Percentiles rank a stretch among this genome's conserved stretches.
Conservation (phyloP, 2,797 vertebrate species). For the Scolopax bukidnonensis region DNA sequence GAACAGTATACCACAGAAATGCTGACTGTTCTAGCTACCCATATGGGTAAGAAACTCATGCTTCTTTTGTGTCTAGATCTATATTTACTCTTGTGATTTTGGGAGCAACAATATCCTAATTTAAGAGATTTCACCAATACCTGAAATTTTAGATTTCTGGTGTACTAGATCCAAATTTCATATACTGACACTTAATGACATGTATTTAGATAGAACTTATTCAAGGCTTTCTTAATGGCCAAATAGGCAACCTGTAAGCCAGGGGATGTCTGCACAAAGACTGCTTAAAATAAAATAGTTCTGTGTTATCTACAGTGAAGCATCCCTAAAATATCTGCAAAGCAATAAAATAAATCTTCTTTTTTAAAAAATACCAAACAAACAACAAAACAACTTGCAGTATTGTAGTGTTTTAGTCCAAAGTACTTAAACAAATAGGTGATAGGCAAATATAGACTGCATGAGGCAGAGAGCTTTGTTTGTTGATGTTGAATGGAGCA, state of each 20-base stretch:
- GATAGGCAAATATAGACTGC: background rate
- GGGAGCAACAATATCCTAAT: background rate
- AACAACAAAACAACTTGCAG: background rate
- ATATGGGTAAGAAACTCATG: background rate
- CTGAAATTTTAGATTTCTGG: background rate
- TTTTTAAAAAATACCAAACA: background rate
- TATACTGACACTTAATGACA: background rate
- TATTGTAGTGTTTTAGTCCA: background rate
- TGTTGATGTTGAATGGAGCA: background rate
- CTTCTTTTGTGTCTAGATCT: background rate
- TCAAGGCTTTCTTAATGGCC: background rate
- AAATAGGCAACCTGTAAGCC: background rate
- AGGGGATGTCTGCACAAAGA: background rate
- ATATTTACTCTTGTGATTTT: background rate
- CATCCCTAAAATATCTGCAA: background rate
- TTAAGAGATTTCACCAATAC: background rate
- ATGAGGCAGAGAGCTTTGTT: background rate
- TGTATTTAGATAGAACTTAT: background rate
- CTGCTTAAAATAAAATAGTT: background rate
- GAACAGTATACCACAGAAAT: background rate
- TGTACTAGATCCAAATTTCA: background rate
- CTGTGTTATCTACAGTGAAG: background rate
- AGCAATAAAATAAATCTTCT: background rate
- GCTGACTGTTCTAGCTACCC: rapidly evolving
- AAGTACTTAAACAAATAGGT: background rate